Percentiles rank a stretch among this genome's conserved stretches.
phyloP scores from a whole-genome alignment of 2,113 vertebrate genomes.

The Hyperoodon ampullatus region DNA sequence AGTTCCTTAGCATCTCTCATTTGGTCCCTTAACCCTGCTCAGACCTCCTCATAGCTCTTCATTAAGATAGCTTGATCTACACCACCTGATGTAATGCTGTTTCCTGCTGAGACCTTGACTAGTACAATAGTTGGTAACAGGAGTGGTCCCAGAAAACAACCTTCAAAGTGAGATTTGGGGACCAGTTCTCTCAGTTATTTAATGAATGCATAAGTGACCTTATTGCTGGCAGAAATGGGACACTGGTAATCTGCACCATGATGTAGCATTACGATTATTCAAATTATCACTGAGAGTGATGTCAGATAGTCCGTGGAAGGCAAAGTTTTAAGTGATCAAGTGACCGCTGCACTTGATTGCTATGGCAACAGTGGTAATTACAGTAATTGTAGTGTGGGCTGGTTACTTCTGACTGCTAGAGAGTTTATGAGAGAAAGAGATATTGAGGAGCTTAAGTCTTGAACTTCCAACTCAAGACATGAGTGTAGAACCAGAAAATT shows the following conservation, averaged over 20 bases:
- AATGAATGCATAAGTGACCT: background rate
- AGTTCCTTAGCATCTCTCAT: background rate
- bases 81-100: background rate
- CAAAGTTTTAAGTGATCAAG: background rate
- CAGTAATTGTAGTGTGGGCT: background rate
- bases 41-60: background rate
- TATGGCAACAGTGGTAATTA: conserved; percentile 1
- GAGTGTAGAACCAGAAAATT: background rate
- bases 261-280: conserved; percentile 15
- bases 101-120: background rate
- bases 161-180: conserved; percentile 39
- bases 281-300: background rate
- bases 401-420: background rate
- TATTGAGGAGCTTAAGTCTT: background rate
- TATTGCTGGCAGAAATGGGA: conserved; percentile 16
- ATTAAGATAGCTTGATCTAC: background rate
- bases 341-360: background rate
- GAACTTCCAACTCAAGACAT: background rate
- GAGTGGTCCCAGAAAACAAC: background rate
- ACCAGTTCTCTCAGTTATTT: conserved; percentile 16
- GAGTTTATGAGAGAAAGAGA: background rate
- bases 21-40: background rate
- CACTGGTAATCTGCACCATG: background rate
- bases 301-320: background rate
- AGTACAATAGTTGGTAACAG: background rate